These are phyloP conservation scores for Caenorhabditis wallacei DNA, from an alignment of 2,888 invertebrate species.

Conservation along the genomic window DNA sequence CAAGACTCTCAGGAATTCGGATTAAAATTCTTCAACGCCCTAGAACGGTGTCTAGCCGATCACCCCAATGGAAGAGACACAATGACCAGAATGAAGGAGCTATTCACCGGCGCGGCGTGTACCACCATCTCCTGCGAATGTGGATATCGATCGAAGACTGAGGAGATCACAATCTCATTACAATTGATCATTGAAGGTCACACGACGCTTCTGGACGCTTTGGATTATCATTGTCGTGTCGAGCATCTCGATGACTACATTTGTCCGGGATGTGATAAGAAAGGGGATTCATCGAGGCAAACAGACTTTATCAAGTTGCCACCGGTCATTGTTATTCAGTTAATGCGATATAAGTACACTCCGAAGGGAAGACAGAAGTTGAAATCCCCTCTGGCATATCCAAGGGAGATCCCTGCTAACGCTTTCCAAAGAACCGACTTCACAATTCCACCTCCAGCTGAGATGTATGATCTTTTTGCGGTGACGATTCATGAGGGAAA, in stretches of 20 bases:
- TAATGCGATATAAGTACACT: slow-evolving; percentile 78
- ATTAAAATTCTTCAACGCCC: slow-evolving; percentile 77
- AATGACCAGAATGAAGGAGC: slow-evolving; percentile 55
- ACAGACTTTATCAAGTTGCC: slow-evolving; percentile 73
- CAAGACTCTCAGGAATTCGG: slow-evolving; percentile 82
- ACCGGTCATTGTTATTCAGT: slow-evolving; percentile 78
- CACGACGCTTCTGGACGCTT: slow-evolving; percentile 73
- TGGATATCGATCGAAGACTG: slow-evolving; percentile 54
- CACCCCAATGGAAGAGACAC: slow-evolving; percentile 78
- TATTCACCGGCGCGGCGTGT: slow-evolving; percentile 49
- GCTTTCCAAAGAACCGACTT: slow-evolving; percentile 52
- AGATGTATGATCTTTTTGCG: slow-evolving; percentile 86
- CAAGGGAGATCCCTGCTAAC: slow-evolving; percentile 60
- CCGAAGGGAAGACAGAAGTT: slow-evolving; percentile 77
- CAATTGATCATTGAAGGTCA: slow-evolving; percentile 76
- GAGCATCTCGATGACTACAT: slow-evolving; percentile 78
- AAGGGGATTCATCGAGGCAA: slow-evolving; percentile 65
- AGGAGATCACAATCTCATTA: slow-evolving; percentile 63
- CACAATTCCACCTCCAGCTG: slow-evolving; percentile 32
- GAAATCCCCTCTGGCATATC: slow-evolving; percentile 77
- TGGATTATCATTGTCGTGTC: slow-evolving; percentile 72
- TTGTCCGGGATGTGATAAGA: slow-evolving; percentile 73
- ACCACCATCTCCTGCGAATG: slow-evolving; percentile 71
- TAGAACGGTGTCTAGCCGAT: slow-evolving; percentile 75
- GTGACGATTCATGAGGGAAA: slow-evolving; percentile 88